Base-by-base conservation (phyloP, 2,888 invertebrate genomes). In the Agrenia bidenticulata region DNA sequence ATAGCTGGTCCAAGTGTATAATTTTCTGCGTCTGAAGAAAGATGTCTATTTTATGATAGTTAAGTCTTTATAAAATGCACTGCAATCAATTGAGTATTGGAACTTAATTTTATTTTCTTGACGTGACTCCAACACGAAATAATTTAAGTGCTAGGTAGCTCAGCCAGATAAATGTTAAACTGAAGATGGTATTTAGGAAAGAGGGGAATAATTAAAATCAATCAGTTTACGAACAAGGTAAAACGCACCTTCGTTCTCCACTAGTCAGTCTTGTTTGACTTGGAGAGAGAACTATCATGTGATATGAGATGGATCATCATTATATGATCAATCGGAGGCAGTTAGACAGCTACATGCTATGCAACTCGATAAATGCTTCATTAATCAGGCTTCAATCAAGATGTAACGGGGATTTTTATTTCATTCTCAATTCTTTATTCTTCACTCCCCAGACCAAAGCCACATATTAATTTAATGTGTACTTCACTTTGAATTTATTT, bases 311-410 rank as follows among this genome's bases (percentile, higher is more conserved):
- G 19, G 5, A 45, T 45, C 32, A 4, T 32, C 32, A 32, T 32
- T 11, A 32, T 32, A 32, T 45, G 15, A 45, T 17, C 45, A 45
- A 45, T 17, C 5, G 45, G 15, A 45, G n/a, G 5, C 9, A 45
- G 15, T 19, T 45, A 17, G 45, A 45, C 45, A 45, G 45, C 45
- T 11, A 45, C 45, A 45, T 17, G 45, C 15, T 17, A 45, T 17
- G 45, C 19, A 19, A 45, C 9, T 5, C 5, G 19, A 45, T 45
- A 45, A 45, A 45, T 45, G 45, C 45, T 45, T 45, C 5, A 45
- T 45, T 45, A 45, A 45, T 45, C 45, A 45, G 45, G n/a, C 4
- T 15, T 45, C 5, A 45, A 45, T 45, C 45, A 45, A 45, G 45
- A 17, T 45, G 45, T 45, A 45, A 45, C 45, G 45, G 45, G n/a